These are phyloP conservation scores for Catharus bicknelli DNA, from an alignment of 2,113 vertebrate species.

Conservation along the genomic window DNA sequence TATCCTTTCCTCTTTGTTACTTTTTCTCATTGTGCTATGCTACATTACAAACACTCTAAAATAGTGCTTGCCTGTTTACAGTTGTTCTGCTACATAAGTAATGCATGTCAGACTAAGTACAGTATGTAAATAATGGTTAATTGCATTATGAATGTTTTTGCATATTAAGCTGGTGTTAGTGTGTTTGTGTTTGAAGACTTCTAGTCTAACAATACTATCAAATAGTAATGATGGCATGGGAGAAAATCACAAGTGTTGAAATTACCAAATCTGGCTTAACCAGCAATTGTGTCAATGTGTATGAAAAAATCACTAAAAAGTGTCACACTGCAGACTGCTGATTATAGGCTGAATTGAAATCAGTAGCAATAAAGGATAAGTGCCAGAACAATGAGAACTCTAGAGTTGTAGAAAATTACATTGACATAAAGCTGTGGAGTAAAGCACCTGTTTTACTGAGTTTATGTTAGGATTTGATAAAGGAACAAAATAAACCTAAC, in stretches of 20 bases:
- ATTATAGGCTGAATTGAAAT: background rate
- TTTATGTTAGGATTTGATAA: background rate
- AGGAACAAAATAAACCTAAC: background rate
- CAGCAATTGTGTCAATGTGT: background rate
- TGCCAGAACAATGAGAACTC: background rate
- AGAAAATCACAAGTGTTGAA: background rate
- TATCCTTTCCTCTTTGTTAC: background rate
- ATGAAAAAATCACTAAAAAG: background rate
- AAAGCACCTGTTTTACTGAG: background rate
- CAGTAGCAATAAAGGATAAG: background rate
- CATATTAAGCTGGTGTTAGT: background rate
- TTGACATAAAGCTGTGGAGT: background rate
- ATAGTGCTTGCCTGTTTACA: background rate
- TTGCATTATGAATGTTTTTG: background rate
- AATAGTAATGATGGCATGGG: background rate
- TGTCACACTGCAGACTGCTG: background rate
- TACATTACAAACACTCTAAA: background rate
- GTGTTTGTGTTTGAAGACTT: background rate
- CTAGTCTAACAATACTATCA: background rate
- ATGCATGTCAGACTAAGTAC: background rate
- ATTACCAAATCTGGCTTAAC: background rate
- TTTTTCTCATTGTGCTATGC: background rate
- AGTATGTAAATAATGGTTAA: background rate
- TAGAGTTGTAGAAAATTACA: background rate
- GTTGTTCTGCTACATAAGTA: background rate